phyloP scores from a whole-genome alignment of 1,140 invertebrate species.

The Drosophila nigrodunni region DNA sequence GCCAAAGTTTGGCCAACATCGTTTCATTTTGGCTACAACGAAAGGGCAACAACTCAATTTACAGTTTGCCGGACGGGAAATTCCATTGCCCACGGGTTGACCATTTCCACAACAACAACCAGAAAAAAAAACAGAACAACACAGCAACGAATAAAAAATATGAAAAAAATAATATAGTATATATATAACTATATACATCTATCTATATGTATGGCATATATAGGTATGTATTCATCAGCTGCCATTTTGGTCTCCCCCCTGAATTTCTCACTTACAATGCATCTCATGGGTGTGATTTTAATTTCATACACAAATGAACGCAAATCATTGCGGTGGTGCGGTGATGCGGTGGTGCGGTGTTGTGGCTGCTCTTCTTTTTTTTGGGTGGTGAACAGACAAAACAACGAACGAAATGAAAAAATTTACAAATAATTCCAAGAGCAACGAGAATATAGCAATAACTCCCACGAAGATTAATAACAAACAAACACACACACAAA shows the following conservation, averaged over 20 bases:
- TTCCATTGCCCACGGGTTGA: constrained; percentile 70
- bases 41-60: constrained; percentile 83
- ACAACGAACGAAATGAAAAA: constrained; percentile 29
- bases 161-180: constrained; percentile 9
- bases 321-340: constrained; percentile 55
- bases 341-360: not conserved
- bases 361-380: not conserved
- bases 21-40: constrained; percentile 35
- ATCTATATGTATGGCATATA: not conserved
- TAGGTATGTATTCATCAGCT: constrained; percentile 37
- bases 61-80: constrained; percentile 64
- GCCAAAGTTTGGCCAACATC: constrained; percentile 68
- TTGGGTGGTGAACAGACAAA: constrained; percentile 12
- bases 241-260: not conserved
- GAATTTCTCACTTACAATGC: constrained; percentile 26
- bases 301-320: constrained; percentile 84
- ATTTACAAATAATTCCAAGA: constrained; percentile 50
- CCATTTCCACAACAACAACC: constrained; percentile 46
- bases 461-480: constrained; percentile 84
- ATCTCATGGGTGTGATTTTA: constrained; percentile 84
- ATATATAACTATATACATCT: not conserved
- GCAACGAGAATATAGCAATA: constrained; percentile 68
- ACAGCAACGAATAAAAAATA: not conserved
- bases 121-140: constrained; percentile 2
- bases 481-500: constrained; percentile 36